Evolutionary conservation across 2,888 invertebrate genomes (phyloP).

Genomic region (Hirtodrosophila cameraria): DNA sequence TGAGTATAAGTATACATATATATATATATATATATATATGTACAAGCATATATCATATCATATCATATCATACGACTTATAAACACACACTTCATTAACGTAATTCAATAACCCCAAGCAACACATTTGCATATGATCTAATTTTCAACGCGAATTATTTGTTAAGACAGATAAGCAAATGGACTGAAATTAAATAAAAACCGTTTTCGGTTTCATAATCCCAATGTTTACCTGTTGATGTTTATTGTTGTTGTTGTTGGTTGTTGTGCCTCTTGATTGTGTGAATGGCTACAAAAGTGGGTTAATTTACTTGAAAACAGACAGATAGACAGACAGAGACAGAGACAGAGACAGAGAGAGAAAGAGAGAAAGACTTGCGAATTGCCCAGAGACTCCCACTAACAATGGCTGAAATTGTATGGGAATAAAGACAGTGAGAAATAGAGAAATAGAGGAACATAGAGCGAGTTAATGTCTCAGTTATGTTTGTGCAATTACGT

Average conservation of each 20-base stretch:
- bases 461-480: constrained; percentile 6
- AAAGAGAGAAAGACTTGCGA: neutral
- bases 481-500: constrained; percentile 8
- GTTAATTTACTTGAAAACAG: constrained; percentile 52
- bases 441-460: neutral
- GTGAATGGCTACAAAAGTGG: constrained; percentile 56
- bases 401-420: neutral
- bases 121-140: constrained; percentile 38
- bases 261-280: constrained; percentile 21
- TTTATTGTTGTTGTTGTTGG: constrained; percentile 22
- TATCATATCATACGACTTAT: too few relatives aligned
- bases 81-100: constrained; percentile 10
- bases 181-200: constrained; percentile 55
- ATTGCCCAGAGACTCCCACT: neutral
- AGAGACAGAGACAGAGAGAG: neutral
- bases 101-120: constrained; percentile 19
- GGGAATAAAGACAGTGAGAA: neutral
- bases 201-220: constrained; percentile 62
- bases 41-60: too few relatives aligned
- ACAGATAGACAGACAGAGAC: constrained; percentile 11
- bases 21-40: too few relatives aligned
- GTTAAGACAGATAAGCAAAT: constrained; percentile 50
- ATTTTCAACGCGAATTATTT: constrained; percentile 22
- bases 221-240: constrained; percentile 16
- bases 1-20: too few relatives aligned